Conservation (phyloP, 2,888 invertebrate genomes). For the Xestia c-nigrum region DNA sequence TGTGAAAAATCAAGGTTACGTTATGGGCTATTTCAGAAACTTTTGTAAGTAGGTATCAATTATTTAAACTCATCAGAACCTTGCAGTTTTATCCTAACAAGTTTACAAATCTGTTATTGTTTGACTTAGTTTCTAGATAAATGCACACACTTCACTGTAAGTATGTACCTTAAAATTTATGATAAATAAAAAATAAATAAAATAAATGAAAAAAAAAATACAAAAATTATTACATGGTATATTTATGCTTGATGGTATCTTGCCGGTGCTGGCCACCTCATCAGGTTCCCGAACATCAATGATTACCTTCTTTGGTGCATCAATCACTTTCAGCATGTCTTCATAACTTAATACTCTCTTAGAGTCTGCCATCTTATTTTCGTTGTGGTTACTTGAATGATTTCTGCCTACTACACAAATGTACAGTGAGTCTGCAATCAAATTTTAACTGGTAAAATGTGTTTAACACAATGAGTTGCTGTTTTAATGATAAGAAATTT, state of each 20-base stretch:
- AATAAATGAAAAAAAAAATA: not conserved
- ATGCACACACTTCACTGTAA: not conserved
- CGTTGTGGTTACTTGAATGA: constrained; percentile 51
- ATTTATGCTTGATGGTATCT: constrained; percentile 94
- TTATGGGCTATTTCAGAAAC: not conserved
- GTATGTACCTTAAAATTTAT: no score
- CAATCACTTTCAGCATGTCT: constrained; percentile 82
- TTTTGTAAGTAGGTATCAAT: not conserved
- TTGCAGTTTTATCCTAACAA: not conserved
- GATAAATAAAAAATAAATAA: no score
- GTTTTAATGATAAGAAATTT: not conserved
- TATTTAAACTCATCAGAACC: not conserved
- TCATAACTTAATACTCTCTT: constrained; percentile 83
- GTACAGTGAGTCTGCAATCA: constrained; percentile 40
- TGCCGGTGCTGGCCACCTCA: constrained; percentile 92
- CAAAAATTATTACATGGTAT: constrained; percentile 92
- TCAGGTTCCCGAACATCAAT: constrained; percentile 95
- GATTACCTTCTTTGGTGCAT: constrained; percentile 89
- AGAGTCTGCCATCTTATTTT: constrained; percentile 80
- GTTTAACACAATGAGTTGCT: not conserved
- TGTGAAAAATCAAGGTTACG: not conserved
- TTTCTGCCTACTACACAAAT: constrained; percentile 11
- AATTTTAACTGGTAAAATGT: constrained; percentile 8
- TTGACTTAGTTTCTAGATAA: not conserved
- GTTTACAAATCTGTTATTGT: not conserved